Percentiles rank a stretch among this genome's conserved stretches.
Conservation (phyloP, 1,140 invertebrate species). For the Bombus vancouverensis region DNA sequence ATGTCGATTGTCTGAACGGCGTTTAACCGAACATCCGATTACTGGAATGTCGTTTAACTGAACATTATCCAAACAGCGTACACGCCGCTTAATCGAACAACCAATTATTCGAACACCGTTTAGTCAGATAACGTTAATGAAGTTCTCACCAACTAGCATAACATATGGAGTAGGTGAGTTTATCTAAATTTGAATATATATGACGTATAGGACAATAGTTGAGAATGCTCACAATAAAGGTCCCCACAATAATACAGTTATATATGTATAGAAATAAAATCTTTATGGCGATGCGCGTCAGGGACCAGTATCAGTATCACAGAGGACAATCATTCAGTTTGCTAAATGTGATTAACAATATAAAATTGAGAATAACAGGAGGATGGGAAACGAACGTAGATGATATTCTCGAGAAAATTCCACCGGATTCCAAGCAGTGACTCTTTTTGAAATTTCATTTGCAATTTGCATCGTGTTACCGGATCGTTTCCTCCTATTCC, state of each 20-base stretch:
- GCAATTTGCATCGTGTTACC: constrained; percentile 20
- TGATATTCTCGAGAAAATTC: not conserved
- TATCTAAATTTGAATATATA: not conserved
- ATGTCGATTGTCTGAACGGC: not conserved
- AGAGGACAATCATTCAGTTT: no score
- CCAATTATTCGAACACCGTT: constrained; percentile 16
- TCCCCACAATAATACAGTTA: not conserved
- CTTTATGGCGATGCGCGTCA: not conserved
- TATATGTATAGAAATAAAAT: no score
- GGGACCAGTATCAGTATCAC: no score
- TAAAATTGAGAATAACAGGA: not conserved
- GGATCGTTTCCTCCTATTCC: not conserved
- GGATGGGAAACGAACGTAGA: not conserved
- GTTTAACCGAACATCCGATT: constrained; percentile 2
- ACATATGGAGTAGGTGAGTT: not conserved
- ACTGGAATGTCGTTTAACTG: constrained; percentile 8
- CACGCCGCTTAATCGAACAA: constrained; percentile 13
- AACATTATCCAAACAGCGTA: constrained; percentile 29
- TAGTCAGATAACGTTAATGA: constrained; percentile 26
- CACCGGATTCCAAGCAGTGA: no score
- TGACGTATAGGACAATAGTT: not conserved
- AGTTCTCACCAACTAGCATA: not conserved
- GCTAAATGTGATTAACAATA: not conserved
- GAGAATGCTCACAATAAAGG: not conserved
- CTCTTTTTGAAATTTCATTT: constrained; percentile 40